Evolutionary conservation across 1,140 invertebrate genomes (phyloP).

Genomic region (Eulimnadia texana): DNA sequence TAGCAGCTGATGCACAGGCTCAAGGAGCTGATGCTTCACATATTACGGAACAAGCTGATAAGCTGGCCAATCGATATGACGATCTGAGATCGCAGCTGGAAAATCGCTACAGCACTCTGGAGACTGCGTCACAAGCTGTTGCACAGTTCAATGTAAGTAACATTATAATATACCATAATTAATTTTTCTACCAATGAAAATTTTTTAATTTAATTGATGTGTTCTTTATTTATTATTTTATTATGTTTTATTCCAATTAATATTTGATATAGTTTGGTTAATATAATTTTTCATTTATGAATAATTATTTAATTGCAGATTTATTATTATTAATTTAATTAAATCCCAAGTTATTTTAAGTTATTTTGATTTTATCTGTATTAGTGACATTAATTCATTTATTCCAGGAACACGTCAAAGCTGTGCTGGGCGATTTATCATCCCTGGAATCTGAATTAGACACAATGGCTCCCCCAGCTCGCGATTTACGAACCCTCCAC

Average conservation of each 20-base stretch:
- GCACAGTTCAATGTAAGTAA: slow-evolving; percentile 58
- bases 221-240: slow-evolving; percentile 3
- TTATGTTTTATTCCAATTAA: neutral
- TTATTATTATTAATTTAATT: too few relatives aligned
- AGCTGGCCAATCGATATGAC: slow-evolving; percentile 57
- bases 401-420: slow-evolving; percentile 57
- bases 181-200: neutral
- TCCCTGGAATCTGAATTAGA: slow-evolving; percentile 71
- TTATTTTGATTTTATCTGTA: neutral
- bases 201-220: slow-evolving; percentile 14
- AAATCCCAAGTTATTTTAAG: too few relatives aligned
- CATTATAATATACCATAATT: too few relatives aligned
- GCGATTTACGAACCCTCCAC: slow-evolving; percentile 70
- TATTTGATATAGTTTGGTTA: neutral
- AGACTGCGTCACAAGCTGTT: slow-evolving; percentile 71
- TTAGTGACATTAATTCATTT: slow-evolving; percentile 3
- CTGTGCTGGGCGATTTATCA: slow-evolving; percentile 53
- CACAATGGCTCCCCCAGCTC: slow-evolving; percentile 61
- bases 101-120: slow-evolving; percentile 61
- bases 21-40: slow-evolving; percentile 48
- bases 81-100: slow-evolving; percentile 59
- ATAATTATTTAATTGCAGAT: too few relatives aligned
- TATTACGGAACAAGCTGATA: slow-evolving; percentile 60
- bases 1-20: slow-evolving; percentile 48
- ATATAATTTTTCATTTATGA: neutral